These are phyloP conservation scores for Oxyruncus cristatus DNA, from an alignment of 2,113 vertebrate species.

Conservation along the genomic window DNA sequence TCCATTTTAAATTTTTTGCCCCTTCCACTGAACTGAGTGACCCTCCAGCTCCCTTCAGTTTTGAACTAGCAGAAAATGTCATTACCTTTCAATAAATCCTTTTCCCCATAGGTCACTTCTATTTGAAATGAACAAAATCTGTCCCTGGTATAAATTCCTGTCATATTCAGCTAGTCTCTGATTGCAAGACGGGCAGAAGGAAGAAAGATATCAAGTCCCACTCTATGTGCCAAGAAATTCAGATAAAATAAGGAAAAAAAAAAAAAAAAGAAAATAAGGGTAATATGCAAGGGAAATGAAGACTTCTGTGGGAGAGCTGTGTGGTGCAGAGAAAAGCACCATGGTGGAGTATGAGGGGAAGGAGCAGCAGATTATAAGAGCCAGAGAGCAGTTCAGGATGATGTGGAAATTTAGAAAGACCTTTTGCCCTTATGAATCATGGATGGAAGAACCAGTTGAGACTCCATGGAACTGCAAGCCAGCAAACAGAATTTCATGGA, in stretches of 20 bases:
- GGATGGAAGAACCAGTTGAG: slow-evolving; percentile 7
- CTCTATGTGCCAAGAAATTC: neutral
- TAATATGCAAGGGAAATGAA: neutral
- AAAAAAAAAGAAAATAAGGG: neutral
- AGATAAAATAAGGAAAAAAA: neutral
- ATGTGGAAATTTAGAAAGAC: slow-evolving; percentile 22
- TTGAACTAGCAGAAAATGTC: neutral
- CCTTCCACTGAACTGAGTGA: neutral
- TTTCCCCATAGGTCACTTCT: neutral
- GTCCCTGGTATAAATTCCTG: neutral
- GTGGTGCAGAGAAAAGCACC: neutral
- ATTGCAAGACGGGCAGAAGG: neutral
- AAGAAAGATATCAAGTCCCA: neutral
- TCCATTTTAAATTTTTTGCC: neutral
- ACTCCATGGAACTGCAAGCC: neutral
- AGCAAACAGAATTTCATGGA: slow-evolving; percentile 63
- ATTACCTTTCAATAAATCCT: neutral
- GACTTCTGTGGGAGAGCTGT: neutral
- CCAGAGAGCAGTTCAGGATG: neutral
- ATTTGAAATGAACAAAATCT: neutral
- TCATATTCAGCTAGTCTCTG: neutral
- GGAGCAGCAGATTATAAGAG: neutral
- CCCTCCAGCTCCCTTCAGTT: neutral
- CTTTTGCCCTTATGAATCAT: slow-evolving; percentile 70
- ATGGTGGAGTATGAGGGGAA: rapidly evolving